These are phyloP conservation scores for Campodea augens DNA, from an alignment of 1,140 invertebrate genomes.

Conservation along the genomic window DNA sequence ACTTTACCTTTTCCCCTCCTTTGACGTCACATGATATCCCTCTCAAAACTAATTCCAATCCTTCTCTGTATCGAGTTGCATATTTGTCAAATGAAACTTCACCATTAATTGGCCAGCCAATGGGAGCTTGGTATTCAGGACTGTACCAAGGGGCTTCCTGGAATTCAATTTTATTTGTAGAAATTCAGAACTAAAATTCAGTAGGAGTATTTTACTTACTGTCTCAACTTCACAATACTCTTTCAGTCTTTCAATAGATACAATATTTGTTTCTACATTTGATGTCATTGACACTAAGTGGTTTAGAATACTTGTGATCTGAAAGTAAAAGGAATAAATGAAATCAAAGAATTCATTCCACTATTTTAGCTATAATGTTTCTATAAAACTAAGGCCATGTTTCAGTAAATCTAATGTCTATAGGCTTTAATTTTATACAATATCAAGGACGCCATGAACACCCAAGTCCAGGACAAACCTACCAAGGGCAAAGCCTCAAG, in stretches of 20 bases:
- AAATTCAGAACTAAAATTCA: no score
- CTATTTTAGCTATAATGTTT: no score
- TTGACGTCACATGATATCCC: slow-evolving; percentile 25
- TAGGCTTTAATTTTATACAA: no score
- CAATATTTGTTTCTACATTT: slow-evolving; percentile 42
- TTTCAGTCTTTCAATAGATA: slow-evolving; percentile 38
- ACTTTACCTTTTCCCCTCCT: slow-evolving; percentile 27
- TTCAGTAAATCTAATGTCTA: no score
- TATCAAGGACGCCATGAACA: no score
- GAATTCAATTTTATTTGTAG: no score
- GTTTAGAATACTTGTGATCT: slow-evolving; percentile 34
- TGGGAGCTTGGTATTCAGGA: slow-evolving; percentile 9
- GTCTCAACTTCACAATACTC: slow-evolving; percentile 33
- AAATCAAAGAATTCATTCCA: no score
- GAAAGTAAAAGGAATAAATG: no score
- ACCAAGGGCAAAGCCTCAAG: no score
- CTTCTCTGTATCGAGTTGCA: slow-evolving; percentile 27
- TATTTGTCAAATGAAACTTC: slow-evolving; percentile 30
- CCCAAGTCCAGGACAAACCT: no score
- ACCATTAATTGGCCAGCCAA: slow-evolving; percentile 23
- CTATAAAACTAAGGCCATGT: no score
- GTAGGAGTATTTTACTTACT: slow-evolving; percentile 13
- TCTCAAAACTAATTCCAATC: slow-evolving; percentile 32
- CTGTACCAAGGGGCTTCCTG: slow-evolving; percentile 17
- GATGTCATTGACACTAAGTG: slow-evolving; percentile 38